Evolutionary conservation across 2,888 invertebrate genomes (phyloP), one percentile per base, ranked within the genome.

Genomic region (Aricia artaxerxes): DNA sequence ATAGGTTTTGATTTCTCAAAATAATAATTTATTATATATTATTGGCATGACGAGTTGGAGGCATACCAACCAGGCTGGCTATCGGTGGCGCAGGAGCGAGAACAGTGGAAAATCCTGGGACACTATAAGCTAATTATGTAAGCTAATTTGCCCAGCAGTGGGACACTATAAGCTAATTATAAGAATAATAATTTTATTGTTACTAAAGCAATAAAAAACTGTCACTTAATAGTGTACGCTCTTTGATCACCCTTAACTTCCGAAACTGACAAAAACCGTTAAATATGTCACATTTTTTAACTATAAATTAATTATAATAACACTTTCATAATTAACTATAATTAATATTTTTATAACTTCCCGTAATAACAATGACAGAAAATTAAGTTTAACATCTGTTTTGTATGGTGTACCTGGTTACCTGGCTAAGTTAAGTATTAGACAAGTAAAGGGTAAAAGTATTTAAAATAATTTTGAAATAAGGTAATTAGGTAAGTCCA

Each of bases 331-430:
- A 72, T 72, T 35, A 35, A 38, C 49, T n/a, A 78, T 31, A 53
- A 78, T 16, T 72, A 35, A 53, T 38, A 49, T 60, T 73, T 73
- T 78, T 73, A 61, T 73, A 78, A n/a, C 53, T 57, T 73, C 73
- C 57, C 73, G 75, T 75, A 9, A 24, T 53, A 31, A 75, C 3
- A 13, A 73, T 49, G 31, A 2, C 75, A 9, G 11, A 75, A 44
- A 73, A 16, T 16, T 40, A 44, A 44, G 0, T 31, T n/a, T 44
- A 53, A 75, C 49, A 75, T 53, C 75, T 75, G 75, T 49, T 31
- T 72, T 16, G 1, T 4, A 1, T 57, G 3, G 16, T 4, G 57
- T 4, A 13, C 13, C 13, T 13, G 53, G 53, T 24, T 24, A 24
- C 24, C 24, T 24, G 24, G 24, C 24, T 24, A 24, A 24, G 24